These are phyloP conservation scores for Drosophila kanekoi DNA, from an alignment of 2,888 invertebrate species.

Conservation along the genomic window DNA sequence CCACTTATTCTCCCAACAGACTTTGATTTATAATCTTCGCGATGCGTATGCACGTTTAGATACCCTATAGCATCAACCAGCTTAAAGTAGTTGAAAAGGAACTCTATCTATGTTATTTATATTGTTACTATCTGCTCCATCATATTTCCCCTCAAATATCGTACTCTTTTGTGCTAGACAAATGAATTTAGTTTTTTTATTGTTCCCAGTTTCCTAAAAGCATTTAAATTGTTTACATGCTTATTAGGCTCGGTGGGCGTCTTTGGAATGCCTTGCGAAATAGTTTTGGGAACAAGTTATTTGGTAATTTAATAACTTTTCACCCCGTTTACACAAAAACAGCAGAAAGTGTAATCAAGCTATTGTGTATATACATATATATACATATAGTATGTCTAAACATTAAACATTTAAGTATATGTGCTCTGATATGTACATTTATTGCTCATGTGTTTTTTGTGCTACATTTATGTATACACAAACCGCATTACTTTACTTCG, in stretches of 20 bases:
- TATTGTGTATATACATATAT: constrained; percentile 1
- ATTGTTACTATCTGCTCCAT: neutral
- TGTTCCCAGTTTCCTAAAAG: constrained; percentile 37
- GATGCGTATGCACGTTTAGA: neutral
- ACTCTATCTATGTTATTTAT: neutral
- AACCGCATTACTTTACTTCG: constrained; percentile 15
- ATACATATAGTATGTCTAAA: constrained; percentile 6
- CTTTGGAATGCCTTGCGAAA: constrained; percentile 21
- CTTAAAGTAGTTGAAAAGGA: neutral
- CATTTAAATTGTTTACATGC: constrained; percentile 44
- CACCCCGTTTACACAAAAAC: constrained; percentile 13
- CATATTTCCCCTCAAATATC: neutral
- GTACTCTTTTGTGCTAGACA: constrained; percentile 3
- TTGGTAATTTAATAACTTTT: constrained; percentile 31
- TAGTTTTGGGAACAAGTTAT: constrained; percentile 20
- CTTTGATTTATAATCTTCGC: constrained; percentile 36
- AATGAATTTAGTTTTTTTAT: constrained; percentile 36
- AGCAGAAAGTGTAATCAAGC: constrained; percentile 1
- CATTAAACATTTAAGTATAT: neutral
- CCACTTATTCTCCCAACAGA: constrained; percentile 30
- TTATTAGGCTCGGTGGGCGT: constrained; percentile 29
- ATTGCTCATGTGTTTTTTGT: constrained; percentile 4
- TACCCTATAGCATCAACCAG: constrained; percentile 2
- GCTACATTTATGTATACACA: neutral
- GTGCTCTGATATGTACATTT: neutral